phyloP scores from a whole-genome alignment of 2,797 vertebrate genomes.

The Ctenochaetus hawaiiensis region DNA sequence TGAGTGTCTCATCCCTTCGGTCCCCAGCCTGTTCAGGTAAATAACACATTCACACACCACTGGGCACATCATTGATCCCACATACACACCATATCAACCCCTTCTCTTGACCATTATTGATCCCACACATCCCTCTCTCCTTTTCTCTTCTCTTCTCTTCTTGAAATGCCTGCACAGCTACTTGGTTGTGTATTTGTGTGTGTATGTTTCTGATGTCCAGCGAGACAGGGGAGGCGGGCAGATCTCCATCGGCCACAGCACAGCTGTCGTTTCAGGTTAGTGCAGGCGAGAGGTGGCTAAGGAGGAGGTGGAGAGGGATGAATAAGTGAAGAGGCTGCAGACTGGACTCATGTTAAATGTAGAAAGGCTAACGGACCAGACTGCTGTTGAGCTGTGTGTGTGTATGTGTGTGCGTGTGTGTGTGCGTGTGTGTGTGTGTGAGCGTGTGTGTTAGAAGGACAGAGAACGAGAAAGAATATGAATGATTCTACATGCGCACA shows the following conservation, averaged over 20 bases:
- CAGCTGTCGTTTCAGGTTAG: conserved; percentile 84
- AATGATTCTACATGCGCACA: conserved; percentile 54
- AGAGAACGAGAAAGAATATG: conserved; percentile 27
- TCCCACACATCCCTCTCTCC: conserved; percentile 29
- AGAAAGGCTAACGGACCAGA: conserved; percentile 92
- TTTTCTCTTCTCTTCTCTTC: conserved; percentile 4
- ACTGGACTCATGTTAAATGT: conserved; percentile 92
- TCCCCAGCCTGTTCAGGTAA: conserved; percentile 62
- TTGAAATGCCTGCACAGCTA: conserved; percentile 52
- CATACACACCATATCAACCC: conserved; percentile 19
- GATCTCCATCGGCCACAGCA: conserved; percentile 65
- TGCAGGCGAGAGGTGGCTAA: conserved; percentile 69
- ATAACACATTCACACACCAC: conserved; percentile 69
- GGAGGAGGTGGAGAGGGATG: conserved; percentile 72
- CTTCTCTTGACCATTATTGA: conserved; percentile 46
- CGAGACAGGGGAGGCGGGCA: conserved; percentile 67
- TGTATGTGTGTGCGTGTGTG: conserved; percentile 72
- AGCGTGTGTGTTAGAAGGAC: conserved; percentile 56
- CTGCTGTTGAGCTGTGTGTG: conserved; percentile 87
- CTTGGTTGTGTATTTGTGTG: conserved; percentile 29
- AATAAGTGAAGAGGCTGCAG: conserved; percentile 84
- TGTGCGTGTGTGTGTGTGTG: conserved; percentile 80
- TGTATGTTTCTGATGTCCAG: conserved; percentile 59
- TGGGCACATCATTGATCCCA: conserved; percentile 50
- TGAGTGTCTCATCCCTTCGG: conserved; percentile 43